Evolutionary conservation across 2,113 vertebrate genomes (phyloP), one percentile per base, ranked within the genome.

Genomic region (Callionymus lyra): DNA sequence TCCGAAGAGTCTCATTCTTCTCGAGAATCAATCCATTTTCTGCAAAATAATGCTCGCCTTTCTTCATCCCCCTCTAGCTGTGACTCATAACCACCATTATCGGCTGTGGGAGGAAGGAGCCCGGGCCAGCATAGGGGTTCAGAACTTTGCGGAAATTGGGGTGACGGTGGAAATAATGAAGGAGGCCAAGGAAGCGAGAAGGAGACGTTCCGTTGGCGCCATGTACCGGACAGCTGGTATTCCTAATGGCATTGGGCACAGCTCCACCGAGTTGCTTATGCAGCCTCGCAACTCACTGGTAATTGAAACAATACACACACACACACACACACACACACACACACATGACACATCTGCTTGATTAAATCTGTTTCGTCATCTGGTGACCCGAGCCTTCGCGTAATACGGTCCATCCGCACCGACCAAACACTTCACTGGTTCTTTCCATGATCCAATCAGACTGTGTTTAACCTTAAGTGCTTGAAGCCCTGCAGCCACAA

Each of bases 181-280:
- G 56, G 68, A 48, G 2, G 79, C 81, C 37, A 84, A 83, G 44
- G 85, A 85, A 41, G 79, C 70, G 16, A 80, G 84, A 49, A 86
- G 71, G 76, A 82, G 53, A 16, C 77, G 79, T 3, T 10, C 46
- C 0, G 82, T 82, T 1, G 70, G 79, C 6, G 58, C 74, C 57
- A 79, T 86, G 79, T 79, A 85, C 68, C 68, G 83, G 19, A 82
- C 83, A 0, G 75, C 82, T 1, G 83, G 84, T 37, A 84, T 87
- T 61, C 69, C 73, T 11, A 71, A 77, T 0, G 86, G 85, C 41
- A 76, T 84, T 1, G 85, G 86, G n/a, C 84, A 87, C 74, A 86
- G 84, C 70, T 86, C 81, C 61, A 86, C 85, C 0, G 77, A 84
- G 52, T 48, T 88, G 45, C 56, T 84, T 17, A 46, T 83, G 47